Conservation (phyloP, 2,797 vertebrate species). For the Channallabes apus region DNA sequence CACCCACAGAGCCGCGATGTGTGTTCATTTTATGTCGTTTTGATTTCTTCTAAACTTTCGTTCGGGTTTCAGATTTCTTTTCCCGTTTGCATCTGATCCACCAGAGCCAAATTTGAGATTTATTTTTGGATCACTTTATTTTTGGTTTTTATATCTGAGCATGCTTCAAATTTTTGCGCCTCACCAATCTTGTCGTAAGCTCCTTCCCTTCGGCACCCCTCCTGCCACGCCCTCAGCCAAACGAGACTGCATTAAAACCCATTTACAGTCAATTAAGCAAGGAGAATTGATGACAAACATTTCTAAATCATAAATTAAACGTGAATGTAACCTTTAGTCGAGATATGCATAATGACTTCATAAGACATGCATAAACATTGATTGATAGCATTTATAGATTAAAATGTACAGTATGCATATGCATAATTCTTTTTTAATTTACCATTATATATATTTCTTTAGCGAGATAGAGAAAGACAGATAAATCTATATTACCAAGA, state of each 20-base stretch:
- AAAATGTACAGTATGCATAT: not conserved
- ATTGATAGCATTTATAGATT: not conserved
- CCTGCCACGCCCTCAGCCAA: constrained; percentile 57
- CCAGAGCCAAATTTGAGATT: constrained; percentile 42
- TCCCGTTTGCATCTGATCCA: constrained; percentile 50
- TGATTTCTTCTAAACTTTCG: not conserved
- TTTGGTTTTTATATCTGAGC: constrained; percentile 63
- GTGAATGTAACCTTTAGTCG: not conserved
- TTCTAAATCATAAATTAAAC: not conserved
- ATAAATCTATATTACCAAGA: no score
- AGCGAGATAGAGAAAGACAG: no score
- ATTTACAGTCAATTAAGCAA: not conserved
- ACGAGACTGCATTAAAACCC: not conserved
- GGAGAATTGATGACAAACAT: not conserved
- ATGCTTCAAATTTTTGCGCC: constrained; percentile 76
- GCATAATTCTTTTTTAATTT: no score
- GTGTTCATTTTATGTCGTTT: constrained; percentile 59
- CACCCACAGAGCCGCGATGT: constrained; percentile 72
- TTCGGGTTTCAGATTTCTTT: not conserved
- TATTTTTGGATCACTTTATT: constrained; percentile 39
- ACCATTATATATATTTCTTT: not conserved
- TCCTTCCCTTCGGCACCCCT: constrained; percentile 66
- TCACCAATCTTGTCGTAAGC: constrained; percentile 81
- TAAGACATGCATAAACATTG: constrained; percentile 17
- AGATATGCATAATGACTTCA: not conserved